Conservation (phyloP, 2,113 vertebrate genomes). For the Aptenodytes patagonicus region DNA sequence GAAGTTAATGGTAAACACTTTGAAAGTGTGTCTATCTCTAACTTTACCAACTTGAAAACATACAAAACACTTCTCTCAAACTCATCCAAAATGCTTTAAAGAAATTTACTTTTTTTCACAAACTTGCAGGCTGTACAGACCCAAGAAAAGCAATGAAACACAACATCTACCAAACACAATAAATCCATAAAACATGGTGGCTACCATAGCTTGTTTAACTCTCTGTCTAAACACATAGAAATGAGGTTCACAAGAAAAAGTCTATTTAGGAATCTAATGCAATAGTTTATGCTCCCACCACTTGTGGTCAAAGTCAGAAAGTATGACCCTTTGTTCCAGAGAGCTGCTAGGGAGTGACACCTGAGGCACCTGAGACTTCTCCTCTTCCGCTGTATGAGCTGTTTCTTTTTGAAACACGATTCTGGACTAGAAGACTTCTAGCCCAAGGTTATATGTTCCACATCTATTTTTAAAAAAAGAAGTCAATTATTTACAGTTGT, state of each 20-base stretch:
- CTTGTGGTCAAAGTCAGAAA: not conserved
- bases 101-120: not conserved
- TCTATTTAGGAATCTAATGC: not conserved
- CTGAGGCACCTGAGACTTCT: not conserved
- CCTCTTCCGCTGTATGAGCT: not conserved
- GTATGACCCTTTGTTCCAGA: not conserved
- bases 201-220: not conserved
- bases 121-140: accelerated
- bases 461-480: not conserved
- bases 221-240: not conserved
- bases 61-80: not conserved
- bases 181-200: not conserved
- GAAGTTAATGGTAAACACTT: not conserved
- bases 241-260: not conserved
- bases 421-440: not conserved
- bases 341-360: accelerated
- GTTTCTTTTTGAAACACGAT: not conserved
- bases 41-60: not conserved
- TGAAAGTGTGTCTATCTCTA: not conserved
- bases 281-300: not conserved
- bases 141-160: not conserved
- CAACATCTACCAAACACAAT: not conserved
- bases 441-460: not conserved
- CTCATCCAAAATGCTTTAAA: not conserved
- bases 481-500: not conserved